phyloP scores from a whole-genome alignment of 2,888 invertebrate species.

The Apodemia zela region DNA sequence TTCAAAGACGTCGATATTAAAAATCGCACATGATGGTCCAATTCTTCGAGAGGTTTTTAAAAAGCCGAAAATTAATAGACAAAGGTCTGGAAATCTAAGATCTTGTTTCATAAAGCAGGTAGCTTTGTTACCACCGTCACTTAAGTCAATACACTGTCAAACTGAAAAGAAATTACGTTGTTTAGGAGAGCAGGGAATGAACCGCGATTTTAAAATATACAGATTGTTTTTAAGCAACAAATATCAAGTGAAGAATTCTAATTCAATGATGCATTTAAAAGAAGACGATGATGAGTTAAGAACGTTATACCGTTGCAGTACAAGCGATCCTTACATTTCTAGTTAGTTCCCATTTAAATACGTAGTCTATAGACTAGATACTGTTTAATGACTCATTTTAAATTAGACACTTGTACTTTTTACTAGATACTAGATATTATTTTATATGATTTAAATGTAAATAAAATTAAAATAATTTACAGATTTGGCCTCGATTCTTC shows the following conservation, averaged over 20 bases:
- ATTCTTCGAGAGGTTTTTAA: neutral
- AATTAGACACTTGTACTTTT: too few species aligned
- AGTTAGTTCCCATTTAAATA: constrained; percentile 25
- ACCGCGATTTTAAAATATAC: constrained; percentile 45
- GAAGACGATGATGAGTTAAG: constrained; percentile 43
- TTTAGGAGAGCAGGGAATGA: constrained; percentile 29
- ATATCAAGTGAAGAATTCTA: constrained; percentile 3
- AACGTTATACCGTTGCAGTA: constrained; percentile 53
- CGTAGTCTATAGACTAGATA: neutral
- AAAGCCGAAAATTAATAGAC: constrained; percentile 21
- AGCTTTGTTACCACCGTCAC: constrained; percentile 36
- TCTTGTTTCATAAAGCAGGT: constrained; percentile 44
- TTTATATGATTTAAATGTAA: too few species aligned
- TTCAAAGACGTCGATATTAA: neutral
- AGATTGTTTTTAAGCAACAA: constrained; percentile 42
- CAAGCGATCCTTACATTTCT: constrained; percentile 43
- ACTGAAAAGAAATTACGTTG: constrained; percentile 39
- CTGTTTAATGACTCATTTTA: neutral
- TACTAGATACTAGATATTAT: too few species aligned
- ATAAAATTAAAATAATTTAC: too few species aligned
- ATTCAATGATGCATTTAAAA: neutral
- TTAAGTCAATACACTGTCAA: constrained; percentile 48
- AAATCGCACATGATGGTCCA: neutral
- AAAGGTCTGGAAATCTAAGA: constrained; percentile 29
- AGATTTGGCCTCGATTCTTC: too few species aligned